Evolutionary conservation across 2,797 vertebrate genomes (phyloP).

Genomic region (Peromyscus nudipes): DNA sequence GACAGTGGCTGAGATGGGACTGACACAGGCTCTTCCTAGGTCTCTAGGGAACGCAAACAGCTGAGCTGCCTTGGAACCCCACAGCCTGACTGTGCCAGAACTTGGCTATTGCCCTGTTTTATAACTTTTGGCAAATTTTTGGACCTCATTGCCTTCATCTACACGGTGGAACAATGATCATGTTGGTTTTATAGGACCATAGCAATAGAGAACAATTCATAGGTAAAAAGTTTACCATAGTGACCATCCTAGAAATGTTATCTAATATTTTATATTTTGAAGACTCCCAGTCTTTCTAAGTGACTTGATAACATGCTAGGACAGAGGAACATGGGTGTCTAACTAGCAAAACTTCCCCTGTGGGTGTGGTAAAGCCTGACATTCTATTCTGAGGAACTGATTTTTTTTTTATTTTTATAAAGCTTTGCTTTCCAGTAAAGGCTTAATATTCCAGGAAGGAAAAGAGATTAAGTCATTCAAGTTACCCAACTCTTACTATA

Average conservation of each 20-base stretch:
- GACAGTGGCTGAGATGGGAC: neutral
- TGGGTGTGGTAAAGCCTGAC: neutral
- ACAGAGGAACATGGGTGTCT: neutral
- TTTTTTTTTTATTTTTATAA: neutral
- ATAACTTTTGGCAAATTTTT: neutral
- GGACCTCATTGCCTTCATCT: neutral
- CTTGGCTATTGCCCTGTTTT: neutral
- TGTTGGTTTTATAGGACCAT: neutral
- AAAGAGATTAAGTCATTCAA: neutral
- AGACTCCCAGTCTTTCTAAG: neutral
- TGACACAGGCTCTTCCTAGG: neutral
- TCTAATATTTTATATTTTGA: neutral
- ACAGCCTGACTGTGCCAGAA: neutral
- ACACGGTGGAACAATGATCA: neutral
- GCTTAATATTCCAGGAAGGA: neutral
- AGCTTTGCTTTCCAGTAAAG: conserved; percentile 53
- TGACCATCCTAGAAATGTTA: neutral
- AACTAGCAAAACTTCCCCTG: neutral
- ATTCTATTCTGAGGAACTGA: neutral
- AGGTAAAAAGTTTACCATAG: neutral
- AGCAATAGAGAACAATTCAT: neutral
- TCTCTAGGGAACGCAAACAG: neutral
- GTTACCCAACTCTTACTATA: conserved; percentile 27
- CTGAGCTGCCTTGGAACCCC: neutral
- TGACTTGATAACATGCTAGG: neutral